phyloP scores from a whole-genome alignment of 2,797 vertebrate genomes.

The Onychomys leucogaster region DNA sequence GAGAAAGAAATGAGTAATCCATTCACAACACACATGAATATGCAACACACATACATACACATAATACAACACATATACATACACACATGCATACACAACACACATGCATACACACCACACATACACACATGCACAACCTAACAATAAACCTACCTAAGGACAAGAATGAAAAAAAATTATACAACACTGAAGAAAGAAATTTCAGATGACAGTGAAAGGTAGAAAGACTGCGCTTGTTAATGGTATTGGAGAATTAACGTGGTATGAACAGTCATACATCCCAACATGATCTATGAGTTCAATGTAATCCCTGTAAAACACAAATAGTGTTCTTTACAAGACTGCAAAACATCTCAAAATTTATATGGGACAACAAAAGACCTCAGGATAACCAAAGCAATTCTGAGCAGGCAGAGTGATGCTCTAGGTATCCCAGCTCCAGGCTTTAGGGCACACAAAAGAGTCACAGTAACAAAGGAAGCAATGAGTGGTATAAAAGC shows the following conservation, averaged over 20 bases:
- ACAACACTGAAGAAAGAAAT: not conserved
- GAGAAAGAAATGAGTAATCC: not conserved
- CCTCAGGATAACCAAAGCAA: not conserved
- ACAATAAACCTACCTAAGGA: not conserved
- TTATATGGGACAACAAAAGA: not conserved
- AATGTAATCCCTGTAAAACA: not conserved
- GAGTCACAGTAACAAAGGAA: not conserved
- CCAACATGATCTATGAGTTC: not conserved
- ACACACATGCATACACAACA: not conserved
- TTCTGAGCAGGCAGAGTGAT: not conserved
- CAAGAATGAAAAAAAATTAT: not conserved
- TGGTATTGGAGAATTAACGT: not conserved
- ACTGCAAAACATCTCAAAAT: not conserved
- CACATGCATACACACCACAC: not conserved
- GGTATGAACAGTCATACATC: not conserved
- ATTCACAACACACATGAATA: not conserved
- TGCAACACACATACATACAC: not conserved
- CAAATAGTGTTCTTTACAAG: not conserved
- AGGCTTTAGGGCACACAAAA: not conserved
- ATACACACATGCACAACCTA: not conserved
- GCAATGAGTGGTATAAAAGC: not conserved
- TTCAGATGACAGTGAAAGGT: not conserved
- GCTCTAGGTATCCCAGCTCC: not conserved
- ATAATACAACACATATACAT: not conserved
- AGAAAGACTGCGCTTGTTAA: not conserved